These are phyloP conservation scores for Pachycephala philippinensis DNA, from an alignment of 2,113 vertebrate species.

Conservation along the genomic window DNA sequence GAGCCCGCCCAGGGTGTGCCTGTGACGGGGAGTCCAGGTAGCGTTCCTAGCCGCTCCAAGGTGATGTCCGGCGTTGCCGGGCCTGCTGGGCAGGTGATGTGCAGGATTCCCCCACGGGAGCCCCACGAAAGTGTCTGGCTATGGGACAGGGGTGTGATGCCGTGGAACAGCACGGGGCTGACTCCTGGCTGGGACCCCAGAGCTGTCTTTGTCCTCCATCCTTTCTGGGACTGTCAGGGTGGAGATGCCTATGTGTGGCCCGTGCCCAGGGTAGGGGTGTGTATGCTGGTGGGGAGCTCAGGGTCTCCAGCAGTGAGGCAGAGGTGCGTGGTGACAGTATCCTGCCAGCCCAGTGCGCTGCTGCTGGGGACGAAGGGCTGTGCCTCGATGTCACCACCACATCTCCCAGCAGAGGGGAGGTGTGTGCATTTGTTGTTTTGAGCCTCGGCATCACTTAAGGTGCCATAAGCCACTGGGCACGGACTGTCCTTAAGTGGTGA, in stretches of 20 bases:
- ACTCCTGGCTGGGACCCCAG: rapidly evolving
- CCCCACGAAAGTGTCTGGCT: neutral
- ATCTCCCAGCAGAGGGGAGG: rapidly evolving
- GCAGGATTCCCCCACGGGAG: neutral
- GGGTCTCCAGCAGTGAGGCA: neutral
- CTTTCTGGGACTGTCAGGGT: neutral
- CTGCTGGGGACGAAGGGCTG: neutral
- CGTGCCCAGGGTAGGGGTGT: rapidly evolving
- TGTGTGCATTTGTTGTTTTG: neutral
- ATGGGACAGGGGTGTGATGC: neutral
- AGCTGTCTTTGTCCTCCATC: neutral
- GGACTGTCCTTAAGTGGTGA: neutral
- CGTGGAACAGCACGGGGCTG: rapidly evolving
- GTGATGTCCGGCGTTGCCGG: neutral
- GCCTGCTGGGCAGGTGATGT: neutral
- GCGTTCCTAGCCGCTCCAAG: no score
- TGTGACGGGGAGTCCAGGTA: neutral
- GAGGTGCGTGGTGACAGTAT: rapidly evolving
- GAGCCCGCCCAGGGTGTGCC: neutral
- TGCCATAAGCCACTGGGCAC: neutral
- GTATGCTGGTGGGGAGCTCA: neutral
- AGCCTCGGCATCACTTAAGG: neutral
- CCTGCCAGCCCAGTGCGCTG: rapidly evolving
- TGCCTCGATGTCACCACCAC: neutral
- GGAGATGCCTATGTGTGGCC: neutral